A percentile compares a stretch with the other conserved stretches of the same genome.
Conservation (phyloP, 1,140 invertebrate species). For the Bombus fervidus region DNA sequence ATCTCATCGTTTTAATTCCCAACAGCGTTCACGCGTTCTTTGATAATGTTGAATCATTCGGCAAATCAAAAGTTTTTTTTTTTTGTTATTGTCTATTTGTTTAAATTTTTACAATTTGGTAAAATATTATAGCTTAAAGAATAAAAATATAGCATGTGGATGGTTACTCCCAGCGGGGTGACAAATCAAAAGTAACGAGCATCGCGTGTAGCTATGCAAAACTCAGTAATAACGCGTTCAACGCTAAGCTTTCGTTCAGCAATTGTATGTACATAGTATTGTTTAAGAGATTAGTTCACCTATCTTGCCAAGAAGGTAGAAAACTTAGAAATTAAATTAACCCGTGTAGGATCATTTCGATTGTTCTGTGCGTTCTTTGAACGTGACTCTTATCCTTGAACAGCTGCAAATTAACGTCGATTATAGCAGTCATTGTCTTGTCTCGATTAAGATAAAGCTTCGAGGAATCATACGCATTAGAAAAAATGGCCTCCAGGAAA, state of each 20-base stretch:
- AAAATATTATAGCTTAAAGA: too few species aligned
- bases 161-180: too few species aligned
- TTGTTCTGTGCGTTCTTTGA: neutral
- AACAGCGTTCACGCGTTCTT: too few species aligned
- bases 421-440: constrained; percentile 4
- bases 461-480: neutral
- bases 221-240: neutral
- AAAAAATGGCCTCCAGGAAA: neutral
- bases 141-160: too few species aligned
- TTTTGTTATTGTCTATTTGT: too few species aligned
- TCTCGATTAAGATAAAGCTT: constrained; percentile 8
- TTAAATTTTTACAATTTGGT: too few species aligned
- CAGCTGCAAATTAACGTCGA: constrained; percentile 22
- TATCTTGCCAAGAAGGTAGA: neutral
- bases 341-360: neutral
- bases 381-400: constrained; percentile 25
- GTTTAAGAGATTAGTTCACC: neutral
- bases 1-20: neutral
- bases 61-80: too few species aligned
- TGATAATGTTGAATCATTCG: too few species aligned
- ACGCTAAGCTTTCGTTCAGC: neutral
- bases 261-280: neutral
- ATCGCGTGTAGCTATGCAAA: too few species aligned
- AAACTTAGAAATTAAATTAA: neutral
- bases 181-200: too few species aligned